Percentiles rank a stretch among this genome's conserved stretches.
These are phyloP conservation scores for Micromys minutus DNA, from an alignment of 2,113 vertebrate genomes.

Conservation along the genomic window DNA sequence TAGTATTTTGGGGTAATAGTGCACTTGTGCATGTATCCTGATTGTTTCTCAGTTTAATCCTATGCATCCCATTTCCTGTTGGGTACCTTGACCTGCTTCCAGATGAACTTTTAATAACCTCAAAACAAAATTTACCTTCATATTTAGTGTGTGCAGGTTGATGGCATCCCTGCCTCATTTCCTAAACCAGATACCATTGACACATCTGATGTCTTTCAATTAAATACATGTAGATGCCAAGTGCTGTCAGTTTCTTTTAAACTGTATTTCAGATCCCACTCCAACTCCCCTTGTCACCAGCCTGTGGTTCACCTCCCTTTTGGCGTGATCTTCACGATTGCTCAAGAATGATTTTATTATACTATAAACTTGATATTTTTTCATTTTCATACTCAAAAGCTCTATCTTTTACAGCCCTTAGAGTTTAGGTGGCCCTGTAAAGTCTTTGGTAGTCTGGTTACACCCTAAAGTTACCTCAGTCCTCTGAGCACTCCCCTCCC, in stretches of 20 bases:
- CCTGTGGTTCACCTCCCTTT: not conserved
- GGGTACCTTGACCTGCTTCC: slow-evolving; percentile 1
- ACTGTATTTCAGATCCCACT: not conserved
- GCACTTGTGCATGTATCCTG: not conserved
- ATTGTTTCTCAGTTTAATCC: slow-evolving; percentile 38
- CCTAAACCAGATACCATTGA: not conserved
- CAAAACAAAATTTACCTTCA: slow-evolving; percentile 38
- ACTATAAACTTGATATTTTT: slow-evolving; percentile 34
- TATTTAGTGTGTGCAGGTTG: not conserved
- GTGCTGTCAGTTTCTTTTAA: not conserved
- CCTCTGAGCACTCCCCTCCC: not conserved
- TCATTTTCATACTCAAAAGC: not conserved
- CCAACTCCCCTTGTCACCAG: not conserved
- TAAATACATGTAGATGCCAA: not conserved
- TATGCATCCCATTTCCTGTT: not conserved
- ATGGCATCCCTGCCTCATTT: not conserved
- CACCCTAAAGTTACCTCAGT: not conserved
- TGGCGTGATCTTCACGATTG: not conserved
- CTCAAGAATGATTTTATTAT: slow-evolving; percentile 16
- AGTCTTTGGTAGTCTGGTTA: not conserved
- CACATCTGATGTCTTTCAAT: not conserved
- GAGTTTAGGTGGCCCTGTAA: not conserved
- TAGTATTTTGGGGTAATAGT: slow-evolving; percentile 9
- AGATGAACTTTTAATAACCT: slow-evolving; percentile 28
- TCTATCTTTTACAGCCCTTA: not conserved